phyloP scores from a whole-genome alignment of 2,113 vertebrate genomes.

The Laticauda laticaudata region DNA sequence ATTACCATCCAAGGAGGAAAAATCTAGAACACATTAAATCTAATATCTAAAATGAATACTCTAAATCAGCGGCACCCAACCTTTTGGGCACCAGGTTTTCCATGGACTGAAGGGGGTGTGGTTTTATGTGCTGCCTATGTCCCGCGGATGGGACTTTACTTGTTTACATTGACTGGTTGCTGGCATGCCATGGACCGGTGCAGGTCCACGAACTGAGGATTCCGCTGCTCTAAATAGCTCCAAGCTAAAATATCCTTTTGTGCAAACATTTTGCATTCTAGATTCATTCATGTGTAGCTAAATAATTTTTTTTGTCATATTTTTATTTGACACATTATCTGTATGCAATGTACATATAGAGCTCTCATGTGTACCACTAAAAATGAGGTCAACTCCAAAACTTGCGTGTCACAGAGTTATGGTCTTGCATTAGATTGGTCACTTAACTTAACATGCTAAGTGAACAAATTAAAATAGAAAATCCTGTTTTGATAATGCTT shows the following conservation, averaged over 20 bases:
- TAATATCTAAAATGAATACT: not conserved
- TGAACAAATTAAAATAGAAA: not conserved
- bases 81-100: no score
- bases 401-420: not conserved
- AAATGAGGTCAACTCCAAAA: not conserved
- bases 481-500: not conserved
- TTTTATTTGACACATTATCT: not conserved
- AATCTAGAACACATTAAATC: not conserved
- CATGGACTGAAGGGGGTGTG: no score
- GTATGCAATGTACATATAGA: not conserved
- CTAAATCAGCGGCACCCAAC: not conserved
- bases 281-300: not conserved
- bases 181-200: no score
- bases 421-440: not conserved
- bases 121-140: no score
- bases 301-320: not conserved
- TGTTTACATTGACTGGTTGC: no score
- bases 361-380: not conserved
- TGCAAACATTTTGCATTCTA: not conserved
- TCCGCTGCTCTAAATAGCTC: not conserved
- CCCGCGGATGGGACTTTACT: no score
- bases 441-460: not conserved
- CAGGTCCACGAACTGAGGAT: no score
- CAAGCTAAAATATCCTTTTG: not conserved
- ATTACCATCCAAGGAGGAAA: not conserved